Percentiles rank a stretch among this genome's conserved stretches.
These are phyloP conservation scores for Saccopteryx leptura DNA, from an alignment of 2,113 vertebrate genomes.

Conservation along the genomic window DNA sequence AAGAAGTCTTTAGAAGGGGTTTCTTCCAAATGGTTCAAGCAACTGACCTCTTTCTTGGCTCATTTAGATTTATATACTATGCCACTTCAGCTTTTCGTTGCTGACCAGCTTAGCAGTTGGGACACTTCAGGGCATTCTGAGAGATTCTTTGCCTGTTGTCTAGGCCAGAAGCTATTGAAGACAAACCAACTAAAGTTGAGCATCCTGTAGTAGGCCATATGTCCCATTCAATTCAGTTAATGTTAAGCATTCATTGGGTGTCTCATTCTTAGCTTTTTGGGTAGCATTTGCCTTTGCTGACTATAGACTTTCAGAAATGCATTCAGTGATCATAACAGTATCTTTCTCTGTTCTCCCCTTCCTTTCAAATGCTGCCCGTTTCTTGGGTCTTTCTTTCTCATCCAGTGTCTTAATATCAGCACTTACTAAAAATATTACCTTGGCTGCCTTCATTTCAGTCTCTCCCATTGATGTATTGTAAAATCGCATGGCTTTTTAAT, in stretches of 20 bases:
- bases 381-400: not conserved
- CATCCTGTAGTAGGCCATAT: conserved; percentile 16
- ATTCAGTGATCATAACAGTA: not conserved
- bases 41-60: not conserved
- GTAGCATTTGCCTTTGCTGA: conserved; percentile 20
- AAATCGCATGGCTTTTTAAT: conserved; percentile 23
- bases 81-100: conserved; percentile 9
- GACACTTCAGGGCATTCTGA: not conserved
- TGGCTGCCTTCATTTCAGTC: not conserved
- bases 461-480: conserved; percentile 14
- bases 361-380: not conserved
- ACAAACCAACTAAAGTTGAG: conserved; percentile 29
- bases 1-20: conserved; percentile 24
- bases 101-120: not conserved
- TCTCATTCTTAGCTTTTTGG: not conserved
- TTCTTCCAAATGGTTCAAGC: conserved; percentile 60
- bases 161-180: conserved; percentile 14
- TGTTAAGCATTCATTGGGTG: not conserved
- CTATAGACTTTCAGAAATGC: conserved; percentile 7
- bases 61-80: conserved; percentile 33
- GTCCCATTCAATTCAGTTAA: not conserved
- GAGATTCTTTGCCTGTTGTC: not conserved
- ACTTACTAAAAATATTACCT: not conserved
- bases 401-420: not conserved
- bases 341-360: not conserved